Evolutionary conservation across 2,113 vertebrate genomes (phyloP).

Genomic region (Carassius auratus): DNA sequence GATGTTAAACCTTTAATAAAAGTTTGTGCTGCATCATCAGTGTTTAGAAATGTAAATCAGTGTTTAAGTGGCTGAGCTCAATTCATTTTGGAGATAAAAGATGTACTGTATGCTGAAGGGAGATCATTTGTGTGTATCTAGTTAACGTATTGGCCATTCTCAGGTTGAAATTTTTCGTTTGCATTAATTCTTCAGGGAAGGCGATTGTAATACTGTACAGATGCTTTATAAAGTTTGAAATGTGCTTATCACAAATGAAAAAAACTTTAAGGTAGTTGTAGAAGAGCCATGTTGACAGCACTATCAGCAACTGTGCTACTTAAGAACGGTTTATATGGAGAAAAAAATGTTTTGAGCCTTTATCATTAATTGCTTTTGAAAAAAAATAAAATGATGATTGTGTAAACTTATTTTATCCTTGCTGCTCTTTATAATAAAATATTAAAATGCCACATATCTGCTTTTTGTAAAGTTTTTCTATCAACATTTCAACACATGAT

Average conservation of each 20-base stretch:
- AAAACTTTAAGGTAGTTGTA: background rate
- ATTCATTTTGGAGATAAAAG: background rate
- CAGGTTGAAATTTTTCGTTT: background rate
- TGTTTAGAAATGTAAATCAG: background rate
- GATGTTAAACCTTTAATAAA: slow-evolving; percentile 35
- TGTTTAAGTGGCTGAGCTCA: background rate
- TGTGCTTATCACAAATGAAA: background rate
- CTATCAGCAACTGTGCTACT: background rate
- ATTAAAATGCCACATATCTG: background rate
- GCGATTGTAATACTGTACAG: background rate
- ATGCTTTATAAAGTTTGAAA: background rate
- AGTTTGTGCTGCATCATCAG: slow-evolving; percentile 32
- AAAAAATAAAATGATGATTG: background rate
- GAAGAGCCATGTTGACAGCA: background rate
- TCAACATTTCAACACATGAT: background rate
- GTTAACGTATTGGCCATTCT: background rate
- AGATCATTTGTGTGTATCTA: background rate
- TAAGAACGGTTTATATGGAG: background rate
- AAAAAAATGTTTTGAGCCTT: background rate
- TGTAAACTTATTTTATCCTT: background rate
- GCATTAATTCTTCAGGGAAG: slow-evolving; percentile 15
- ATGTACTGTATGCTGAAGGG: background rate
- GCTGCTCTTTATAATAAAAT: slow-evolving; percentile 17
- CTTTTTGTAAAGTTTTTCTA: background rate
- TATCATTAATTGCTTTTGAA: background rate